phyloP scores from a whole-genome alignment of 2,113 vertebrate genomes.

The Tragelaphus imberbis region DNA sequence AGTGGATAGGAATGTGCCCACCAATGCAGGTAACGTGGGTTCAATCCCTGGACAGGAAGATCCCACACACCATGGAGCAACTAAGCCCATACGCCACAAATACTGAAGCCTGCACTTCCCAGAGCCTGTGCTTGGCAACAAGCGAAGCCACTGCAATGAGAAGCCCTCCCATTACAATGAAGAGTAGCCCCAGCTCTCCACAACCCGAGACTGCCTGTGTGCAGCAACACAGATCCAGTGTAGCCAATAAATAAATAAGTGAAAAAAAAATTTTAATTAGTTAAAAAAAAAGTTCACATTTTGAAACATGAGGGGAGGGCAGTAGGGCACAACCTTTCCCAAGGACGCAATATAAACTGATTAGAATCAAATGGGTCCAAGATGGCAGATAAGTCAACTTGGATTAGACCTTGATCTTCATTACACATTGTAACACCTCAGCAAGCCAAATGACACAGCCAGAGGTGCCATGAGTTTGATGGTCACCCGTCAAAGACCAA shows the following conservation, averaged over 20 bases:
- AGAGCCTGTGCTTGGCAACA: not conserved
- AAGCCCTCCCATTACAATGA: not conserved
- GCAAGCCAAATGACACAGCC: not conserved
- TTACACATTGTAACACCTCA: not conserved
- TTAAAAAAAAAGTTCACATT: not conserved
- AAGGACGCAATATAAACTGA: not conserved
- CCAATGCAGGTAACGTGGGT: not conserved
- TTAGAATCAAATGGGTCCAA: not conserved
- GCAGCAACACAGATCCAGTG: not conserved
- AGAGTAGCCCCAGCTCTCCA: not conserved
- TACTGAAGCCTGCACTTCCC: not conserved
- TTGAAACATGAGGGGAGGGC: not conserved
- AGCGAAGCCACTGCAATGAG: not conserved
- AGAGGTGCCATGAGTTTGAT: not conserved
- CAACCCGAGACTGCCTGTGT: not conserved
- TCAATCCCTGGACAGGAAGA: not conserved
- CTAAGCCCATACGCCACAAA: not conserved
- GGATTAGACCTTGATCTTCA: not conserved
- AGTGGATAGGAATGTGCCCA: not conserved
- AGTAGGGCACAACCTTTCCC: not conserved
- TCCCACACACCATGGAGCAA: not conserved
- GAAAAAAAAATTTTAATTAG: not conserved
- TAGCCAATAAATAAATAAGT: not conserved
- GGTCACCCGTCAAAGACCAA: not conserved
- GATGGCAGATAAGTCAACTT: not conserved